phyloP scores from a whole-genome alignment of 2,888 invertebrate genomes.

The Hirtodrosophila alboralis region DNA sequence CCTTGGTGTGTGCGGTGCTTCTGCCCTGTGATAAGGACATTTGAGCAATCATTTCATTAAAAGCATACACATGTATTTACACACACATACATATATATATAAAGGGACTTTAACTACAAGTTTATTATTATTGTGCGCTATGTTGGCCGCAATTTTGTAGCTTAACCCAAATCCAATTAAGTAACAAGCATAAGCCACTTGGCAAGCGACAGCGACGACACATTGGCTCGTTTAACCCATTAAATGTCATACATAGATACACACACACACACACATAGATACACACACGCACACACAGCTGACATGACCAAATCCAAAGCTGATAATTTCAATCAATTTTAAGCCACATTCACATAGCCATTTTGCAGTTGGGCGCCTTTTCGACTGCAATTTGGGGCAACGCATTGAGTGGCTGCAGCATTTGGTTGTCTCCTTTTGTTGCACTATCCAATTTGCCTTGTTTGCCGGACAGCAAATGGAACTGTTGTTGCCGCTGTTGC shows the following conservation, averaged over 20 bases:
- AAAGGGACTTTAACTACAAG: constrained; percentile 56
- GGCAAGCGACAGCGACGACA: constrained; percentile 77
- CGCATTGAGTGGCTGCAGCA: constrained; percentile 18
- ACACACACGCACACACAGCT: constrained; percentile 19
- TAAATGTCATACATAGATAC: constrained; percentile 50
- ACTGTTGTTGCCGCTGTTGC: constrained; percentile 2
- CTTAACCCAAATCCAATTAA: constrained; percentile 79
- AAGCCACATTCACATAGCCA: constrained; percentile 57
- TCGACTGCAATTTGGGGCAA: constrained; percentile 48
- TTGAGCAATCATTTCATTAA: constrained; percentile 66
- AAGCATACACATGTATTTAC: constrained; percentile 18
- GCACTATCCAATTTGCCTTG: constrained; percentile 41
- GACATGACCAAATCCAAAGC: constrained; percentile 75
- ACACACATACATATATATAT: constrained; percentile 15
- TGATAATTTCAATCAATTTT: constrained; percentile 81
- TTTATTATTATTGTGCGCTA: constrained; percentile 72
- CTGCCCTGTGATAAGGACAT: constrained; percentile 54
- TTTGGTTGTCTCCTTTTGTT: constrained; percentile 31
- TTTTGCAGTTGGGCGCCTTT: constrained; percentile 57
- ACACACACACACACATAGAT: constrained; percentile 1
- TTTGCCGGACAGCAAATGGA: constrained; percentile 23
- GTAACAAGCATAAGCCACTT: constrained; percentile 78
- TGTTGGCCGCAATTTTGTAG: constrained; percentile 73
- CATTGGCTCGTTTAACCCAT: constrained; percentile 78
- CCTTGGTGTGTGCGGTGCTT: neutral